phyloP scores from a whole-genome alignment of 2,113 vertebrate genomes.

The Rhinoptilus africanus region DNA sequence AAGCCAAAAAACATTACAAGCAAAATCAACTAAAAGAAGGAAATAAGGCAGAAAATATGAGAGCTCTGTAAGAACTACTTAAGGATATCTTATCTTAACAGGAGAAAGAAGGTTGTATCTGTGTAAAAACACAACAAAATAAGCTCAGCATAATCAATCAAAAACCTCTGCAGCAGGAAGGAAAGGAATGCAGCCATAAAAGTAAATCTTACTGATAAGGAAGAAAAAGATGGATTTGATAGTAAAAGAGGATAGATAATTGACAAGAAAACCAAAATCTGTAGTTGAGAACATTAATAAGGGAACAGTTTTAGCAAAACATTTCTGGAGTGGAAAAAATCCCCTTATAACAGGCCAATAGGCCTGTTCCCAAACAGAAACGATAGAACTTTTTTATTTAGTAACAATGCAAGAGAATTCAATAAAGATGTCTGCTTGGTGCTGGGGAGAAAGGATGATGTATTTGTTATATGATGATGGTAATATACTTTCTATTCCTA shows the following conservation, averaged over 20 bases:
- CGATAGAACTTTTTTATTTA: background rate
- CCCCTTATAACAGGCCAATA: background rate
- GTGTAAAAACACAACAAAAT: background rate
- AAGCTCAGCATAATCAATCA: background rate
- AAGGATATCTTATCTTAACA: background rate
- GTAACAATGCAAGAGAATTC: background rate
- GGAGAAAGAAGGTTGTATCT: background rate
- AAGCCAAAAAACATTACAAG: background rate
- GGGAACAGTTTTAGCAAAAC: background rate
- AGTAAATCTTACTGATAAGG: background rate
- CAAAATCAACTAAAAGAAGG: background rate
- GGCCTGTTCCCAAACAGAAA: background rate
- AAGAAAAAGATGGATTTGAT: background rate
- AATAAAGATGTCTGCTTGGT: background rate
- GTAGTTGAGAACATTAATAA: background rate
- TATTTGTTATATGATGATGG: constrained; percentile 19
- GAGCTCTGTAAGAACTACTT: background rate
- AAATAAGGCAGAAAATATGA: background rate
- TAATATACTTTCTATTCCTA: constrained; percentile 40
- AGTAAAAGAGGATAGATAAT: background rate
- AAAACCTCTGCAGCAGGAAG: background rate
- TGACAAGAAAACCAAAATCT: background rate
- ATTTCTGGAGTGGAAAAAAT: background rate
- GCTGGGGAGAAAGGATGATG: background rate
- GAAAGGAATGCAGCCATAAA: background rate